phyloP scores from a whole-genome alignment of 2,797 vertebrate genomes.

The Denticeps clupeoides region DNA sequence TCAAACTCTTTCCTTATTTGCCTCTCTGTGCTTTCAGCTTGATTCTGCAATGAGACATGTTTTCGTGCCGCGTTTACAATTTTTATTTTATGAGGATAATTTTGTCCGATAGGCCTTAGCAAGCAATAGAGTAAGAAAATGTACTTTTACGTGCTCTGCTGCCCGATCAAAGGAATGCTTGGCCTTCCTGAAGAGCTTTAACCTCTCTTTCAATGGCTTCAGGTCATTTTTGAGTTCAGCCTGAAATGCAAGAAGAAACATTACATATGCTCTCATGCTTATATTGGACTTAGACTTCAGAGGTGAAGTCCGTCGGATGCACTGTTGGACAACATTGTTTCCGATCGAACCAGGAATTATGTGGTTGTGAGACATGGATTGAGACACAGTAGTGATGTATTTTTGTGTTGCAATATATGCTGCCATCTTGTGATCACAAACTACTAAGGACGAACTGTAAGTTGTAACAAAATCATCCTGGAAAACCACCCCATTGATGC shows the following conservation, averaged over 20 bases:
- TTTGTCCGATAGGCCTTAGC: neutral
- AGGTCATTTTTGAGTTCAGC: slow-evolving; percentile 61
- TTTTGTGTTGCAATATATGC: too few relatives aligned
- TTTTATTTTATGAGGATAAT: neutral
- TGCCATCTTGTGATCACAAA: too few relatives aligned
- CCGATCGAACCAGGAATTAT: too few relatives aligned
- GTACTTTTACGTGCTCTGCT: slow-evolving; percentile 59
- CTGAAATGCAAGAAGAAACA: slow-evolving; percentile 28
- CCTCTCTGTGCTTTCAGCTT: slow-evolving; percentile 50
- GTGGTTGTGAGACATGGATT: too few relatives aligned
- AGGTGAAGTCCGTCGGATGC: too few relatives aligned
- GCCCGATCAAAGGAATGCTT: slow-evolving; percentile 51
- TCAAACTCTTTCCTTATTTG: slow-evolving; percentile 61
- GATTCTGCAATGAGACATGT: slow-evolving; percentile 42
- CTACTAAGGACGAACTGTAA: too few relatives aligned
- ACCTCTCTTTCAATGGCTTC: slow-evolving; percentile 55
- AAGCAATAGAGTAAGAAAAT: neutral
- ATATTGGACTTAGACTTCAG: neutral
- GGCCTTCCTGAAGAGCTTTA: slow-evolving; percentile 50
- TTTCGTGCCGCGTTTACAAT: neutral
- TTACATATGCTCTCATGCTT: slow-evolving; percentile 4
- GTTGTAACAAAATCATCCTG: too few relatives aligned
- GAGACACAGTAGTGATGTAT: too few relatives aligned
- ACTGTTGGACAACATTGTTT: too few relatives aligned
- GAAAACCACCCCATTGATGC: too few relatives aligned